These are phyloP conservation scores for Gastrophysa polygoni DNA, from an alignment of 2,888 invertebrate species.

Conservation along the genomic window DNA sequence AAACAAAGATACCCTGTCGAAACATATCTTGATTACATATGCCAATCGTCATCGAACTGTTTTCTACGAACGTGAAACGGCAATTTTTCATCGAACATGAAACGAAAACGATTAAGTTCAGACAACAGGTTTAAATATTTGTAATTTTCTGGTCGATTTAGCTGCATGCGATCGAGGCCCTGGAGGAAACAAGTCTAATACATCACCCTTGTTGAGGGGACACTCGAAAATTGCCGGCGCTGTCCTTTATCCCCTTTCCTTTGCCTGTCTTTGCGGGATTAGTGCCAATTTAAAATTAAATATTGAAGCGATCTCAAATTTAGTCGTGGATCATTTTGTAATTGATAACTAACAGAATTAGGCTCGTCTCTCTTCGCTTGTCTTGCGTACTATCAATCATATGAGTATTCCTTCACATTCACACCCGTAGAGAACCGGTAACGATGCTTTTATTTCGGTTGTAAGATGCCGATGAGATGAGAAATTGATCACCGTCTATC, in stretches of 20 bases:
- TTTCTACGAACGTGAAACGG: not conserved
- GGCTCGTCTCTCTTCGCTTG: constrained; percentile 26
- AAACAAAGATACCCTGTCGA: too few species aligned
- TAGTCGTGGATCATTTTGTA: constrained; percentile 48
- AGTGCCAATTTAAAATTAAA: constrained; percentile 53
- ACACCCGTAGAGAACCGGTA: not conserved
- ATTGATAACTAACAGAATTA: constrained; percentile 40
- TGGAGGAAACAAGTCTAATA: constrained; percentile 44
- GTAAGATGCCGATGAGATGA: too few species aligned
- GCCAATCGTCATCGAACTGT: not conserved
- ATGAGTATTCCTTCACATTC: not conserved
- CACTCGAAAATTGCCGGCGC: constrained; percentile 52
- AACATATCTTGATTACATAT: not conserved
- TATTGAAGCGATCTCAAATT: constrained; percentile 54
- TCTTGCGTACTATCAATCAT: constrained; percentile 27
- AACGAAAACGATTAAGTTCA: constrained; percentile 16
- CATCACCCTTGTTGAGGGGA: constrained; percentile 49
- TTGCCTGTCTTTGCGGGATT: constrained; percentile 50
- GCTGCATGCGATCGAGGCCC: constrained; percentile 41
- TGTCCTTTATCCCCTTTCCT: constrained; percentile 35
- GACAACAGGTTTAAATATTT: constrained; percentile 39
- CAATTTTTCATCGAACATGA: constrained; percentile 9
- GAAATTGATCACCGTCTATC: too few species aligned
- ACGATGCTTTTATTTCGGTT: not conserved
- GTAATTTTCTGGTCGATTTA: constrained; percentile 48